A percentile compares a stretch with the other conserved stretches of the same genome.
Evolutionary conservation across 1,140 invertebrate species (phyloP).

Genomic region (Grapholita molesta): DNA sequence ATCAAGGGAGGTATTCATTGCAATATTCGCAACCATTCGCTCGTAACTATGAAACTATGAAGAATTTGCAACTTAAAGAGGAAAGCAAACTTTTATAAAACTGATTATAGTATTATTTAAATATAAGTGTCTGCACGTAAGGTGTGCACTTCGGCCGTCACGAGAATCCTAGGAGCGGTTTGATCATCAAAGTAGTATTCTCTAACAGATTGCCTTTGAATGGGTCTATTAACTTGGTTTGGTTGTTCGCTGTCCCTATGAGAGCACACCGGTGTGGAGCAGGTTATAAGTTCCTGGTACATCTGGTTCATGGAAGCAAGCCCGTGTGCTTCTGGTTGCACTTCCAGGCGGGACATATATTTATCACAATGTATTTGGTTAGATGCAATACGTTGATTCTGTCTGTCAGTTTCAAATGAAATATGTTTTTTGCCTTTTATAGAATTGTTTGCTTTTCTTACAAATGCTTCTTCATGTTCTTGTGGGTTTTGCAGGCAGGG

Average conservation of each 20-base stretch:
- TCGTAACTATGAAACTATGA: neutral
- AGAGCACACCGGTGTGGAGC: neutral
- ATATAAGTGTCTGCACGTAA: neutral
- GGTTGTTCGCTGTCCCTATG: neutral
- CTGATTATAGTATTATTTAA: neutral
- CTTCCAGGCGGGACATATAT: neutral
- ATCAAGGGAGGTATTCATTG: conserved; percentile 76
- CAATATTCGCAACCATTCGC: conserved; percentile 14
- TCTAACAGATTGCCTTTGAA: neutral
- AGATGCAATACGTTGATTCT: neutral
- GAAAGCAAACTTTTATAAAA: neutral
- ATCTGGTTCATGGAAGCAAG: neutral
- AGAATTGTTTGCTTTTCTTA: neutral
- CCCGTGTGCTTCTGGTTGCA: neutral
- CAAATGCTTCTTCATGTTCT: neutral
- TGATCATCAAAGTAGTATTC: no score
- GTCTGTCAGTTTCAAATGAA: neutral
- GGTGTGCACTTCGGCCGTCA: no score
- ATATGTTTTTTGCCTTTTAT: neutral
- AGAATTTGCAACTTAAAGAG: neutral
- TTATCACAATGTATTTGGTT: neutral
- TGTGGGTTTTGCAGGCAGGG: neutral
- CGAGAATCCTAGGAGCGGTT: neutral
- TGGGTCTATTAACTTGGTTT: neutral
- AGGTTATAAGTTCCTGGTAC: neutral